Conservation (phyloP, 2,888 invertebrate species). For the Schrankia costaestrigalis region DNA sequence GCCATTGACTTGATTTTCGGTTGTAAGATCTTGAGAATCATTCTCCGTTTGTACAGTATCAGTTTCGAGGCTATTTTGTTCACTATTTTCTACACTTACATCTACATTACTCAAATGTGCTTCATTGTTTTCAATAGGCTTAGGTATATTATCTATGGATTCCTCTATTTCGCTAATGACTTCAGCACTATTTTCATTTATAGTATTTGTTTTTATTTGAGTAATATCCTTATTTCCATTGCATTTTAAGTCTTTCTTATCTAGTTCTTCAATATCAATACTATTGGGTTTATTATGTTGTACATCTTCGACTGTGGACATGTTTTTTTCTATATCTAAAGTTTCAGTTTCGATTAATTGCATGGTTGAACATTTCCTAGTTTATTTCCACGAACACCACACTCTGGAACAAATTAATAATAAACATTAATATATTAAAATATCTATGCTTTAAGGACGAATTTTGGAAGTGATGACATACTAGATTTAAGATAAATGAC, state of each 20-base stretch:
- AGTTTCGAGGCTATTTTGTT: slow-evolving; percentile 1
- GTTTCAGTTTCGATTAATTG: slow-evolving; percentile 64
- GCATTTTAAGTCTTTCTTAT: slow-evolving; percentile 24
- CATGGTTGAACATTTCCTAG: slow-evolving; percentile 65
- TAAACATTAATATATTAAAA: background rate
- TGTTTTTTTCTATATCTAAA: slow-evolving; percentile 49
- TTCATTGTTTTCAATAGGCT: slow-evolving; percentile 16
- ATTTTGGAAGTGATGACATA: too few species aligned
- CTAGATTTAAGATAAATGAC: too few species aligned
- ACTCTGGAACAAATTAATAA: slow-evolving; percentile 43
- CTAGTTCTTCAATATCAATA: slow-evolving; percentile 33
- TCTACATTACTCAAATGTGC: slow-evolving; percentile 6
- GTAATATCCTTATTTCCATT: slow-evolving; percentile 39
- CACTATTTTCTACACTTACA: slow-evolving; percentile 4
- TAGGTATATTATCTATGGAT: slow-evolving; percentile 11
- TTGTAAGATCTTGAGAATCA: background rate
- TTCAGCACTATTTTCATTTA: slow-evolving; percentile 16
- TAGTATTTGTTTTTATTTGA: slow-evolving; percentile 24
- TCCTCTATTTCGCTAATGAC: slow-evolving; percentile 5
- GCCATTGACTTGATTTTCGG: slow-evolving; percentile 5
- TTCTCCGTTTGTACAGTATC: slow-evolving; percentile 6
- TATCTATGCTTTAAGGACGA: background rate
- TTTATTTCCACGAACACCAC: slow-evolving; percentile 26
- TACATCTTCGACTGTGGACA: slow-evolving; percentile 52
- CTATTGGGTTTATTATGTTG: slow-evolving; percentile 39